Evolutionary conservation across 2,888 invertebrate species (phyloP), one percentile per base, ranked within the genome.

Genomic region (Pandemis corylana): DNA sequence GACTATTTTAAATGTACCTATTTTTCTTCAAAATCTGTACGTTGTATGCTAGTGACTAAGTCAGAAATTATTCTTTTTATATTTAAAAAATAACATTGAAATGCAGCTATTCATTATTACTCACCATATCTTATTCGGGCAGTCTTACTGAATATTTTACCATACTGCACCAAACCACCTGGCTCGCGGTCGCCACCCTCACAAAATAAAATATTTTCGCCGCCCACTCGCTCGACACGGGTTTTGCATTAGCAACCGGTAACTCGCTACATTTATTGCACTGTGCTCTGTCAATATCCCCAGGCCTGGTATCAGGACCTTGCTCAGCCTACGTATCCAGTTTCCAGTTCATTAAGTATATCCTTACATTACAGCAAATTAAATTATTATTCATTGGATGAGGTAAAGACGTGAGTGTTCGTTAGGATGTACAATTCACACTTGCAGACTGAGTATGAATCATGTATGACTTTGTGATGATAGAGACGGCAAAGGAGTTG

Each of bases 211-310:
- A 63, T 63, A 67, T 89, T 90, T 89, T 88, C 85, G 84, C 82
- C 78, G 67, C 73, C 76, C 75, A 82, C 81, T 82, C 78, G 84
- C 81, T 82, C 78, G 84, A 91, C 91, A 91, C 82, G 90, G 85
- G 82, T 89, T 89, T 90, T 84, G 88, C 91, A 91, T 92, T 92
- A 90, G 85, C 88, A 85, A 86, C 84, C 80, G 81, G 83, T 82
- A 82, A 72, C 65, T 67, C 77, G 77, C 78, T 76, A 80, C 83
- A 85, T 85, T 84, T 86, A 87, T 88, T 86, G 84, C 84, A 85
- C 84, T 88, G 82, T 80, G 79, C 78, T 76, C 81, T 80, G 80
- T 82, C 79, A 80, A 77, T 78, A 76, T 78, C 75, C 76, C 76
- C 72, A 76, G 78, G 78, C 73, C 76, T 72, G 63, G 77, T 79